phyloP scores from a whole-genome alignment of 2,113 vertebrate genomes.

The Hiodon alosoides region DNA sequence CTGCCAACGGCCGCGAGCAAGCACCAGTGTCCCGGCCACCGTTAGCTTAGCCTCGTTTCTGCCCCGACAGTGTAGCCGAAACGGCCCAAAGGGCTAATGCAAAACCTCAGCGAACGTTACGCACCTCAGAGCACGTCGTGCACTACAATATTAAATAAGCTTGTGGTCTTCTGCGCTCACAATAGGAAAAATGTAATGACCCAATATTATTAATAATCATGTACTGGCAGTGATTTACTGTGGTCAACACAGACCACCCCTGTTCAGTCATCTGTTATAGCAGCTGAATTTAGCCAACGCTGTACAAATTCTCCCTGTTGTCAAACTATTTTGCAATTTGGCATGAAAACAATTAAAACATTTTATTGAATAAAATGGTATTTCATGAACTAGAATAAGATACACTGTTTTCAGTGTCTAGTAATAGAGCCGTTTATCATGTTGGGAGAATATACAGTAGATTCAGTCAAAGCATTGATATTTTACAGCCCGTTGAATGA shows the following conservation, averaged over 20 bases:
- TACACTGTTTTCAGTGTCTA: background rate
- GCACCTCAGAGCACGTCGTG: no score
- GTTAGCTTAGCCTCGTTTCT: no score
- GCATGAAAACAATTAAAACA: background rate
- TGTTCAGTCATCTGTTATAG: constrained; percentile 13
- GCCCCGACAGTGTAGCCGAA: no score
- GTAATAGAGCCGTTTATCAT: background rate
- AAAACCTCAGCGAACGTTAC: no score
- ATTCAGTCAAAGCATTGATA: background rate
- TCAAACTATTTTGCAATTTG: background rate
- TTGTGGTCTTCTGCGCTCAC: no score
- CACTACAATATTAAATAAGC: no score
- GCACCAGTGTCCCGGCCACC: no score
- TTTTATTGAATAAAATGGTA: background rate
- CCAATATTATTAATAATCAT: no score
- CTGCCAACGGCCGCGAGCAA: no score
- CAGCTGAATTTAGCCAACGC: background rate
- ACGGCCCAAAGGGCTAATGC: no score
- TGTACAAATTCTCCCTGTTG: background rate
- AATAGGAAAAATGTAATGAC: no score
- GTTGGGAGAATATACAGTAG: background rate
- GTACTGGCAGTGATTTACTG: no score
- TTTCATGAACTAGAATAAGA: background rate
- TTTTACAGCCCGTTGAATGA: background rate
- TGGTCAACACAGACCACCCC: background rate